phyloP scores from a whole-genome alignment of 2,888 invertebrate species.

The Aporophyla nigra region DNA sequence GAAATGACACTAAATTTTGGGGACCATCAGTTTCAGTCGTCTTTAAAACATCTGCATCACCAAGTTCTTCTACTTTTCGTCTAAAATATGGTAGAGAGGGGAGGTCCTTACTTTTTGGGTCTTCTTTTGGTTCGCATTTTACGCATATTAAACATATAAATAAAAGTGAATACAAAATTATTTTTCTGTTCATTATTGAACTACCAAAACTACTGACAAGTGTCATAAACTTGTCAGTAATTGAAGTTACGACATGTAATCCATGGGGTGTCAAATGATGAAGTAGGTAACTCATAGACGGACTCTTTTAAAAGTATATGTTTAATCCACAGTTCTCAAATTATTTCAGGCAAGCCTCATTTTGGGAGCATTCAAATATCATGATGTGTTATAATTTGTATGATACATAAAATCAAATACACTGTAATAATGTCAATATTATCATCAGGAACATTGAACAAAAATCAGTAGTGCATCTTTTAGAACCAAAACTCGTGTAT shows the following conservation, averaged over 20 bases:
- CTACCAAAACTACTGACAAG: constrained; percentile 32
- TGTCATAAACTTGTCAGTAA: not conserved
- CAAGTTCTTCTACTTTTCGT: constrained; percentile 76
- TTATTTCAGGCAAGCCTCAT: not conserved
- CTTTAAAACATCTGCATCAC: constrained; percentile 62
- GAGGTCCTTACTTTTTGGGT: constrained; percentile 69
- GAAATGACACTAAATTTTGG: constrained; percentile 76
- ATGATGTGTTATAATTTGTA: not conserved
- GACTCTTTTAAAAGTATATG: constrained; percentile 4
- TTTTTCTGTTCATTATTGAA: constrained; percentile 55
- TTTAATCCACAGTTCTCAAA: constrained; percentile 6
- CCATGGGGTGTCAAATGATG: constrained; percentile 29
- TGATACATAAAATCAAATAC: constrained; percentile 16
- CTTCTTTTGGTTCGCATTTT: constrained; percentile 52
- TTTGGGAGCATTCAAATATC: not conserved
- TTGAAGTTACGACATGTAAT: not conserved
- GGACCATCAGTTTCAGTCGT: constrained; percentile 65
- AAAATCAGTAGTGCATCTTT: not conserved
- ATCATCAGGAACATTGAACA: constrained; percentile 1
- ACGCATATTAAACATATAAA: constrained; percentile 46
- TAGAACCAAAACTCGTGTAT: not conserved
- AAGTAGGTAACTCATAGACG: constrained; percentile 12
- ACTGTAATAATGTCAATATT: constrained; percentile 1
- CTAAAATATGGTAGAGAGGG: constrained; percentile 75
- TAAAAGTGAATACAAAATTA: constrained; percentile 55